phyloP scores from a whole-genome alignment of 23 tunicate genomes.

The Aplidium turbinatum region DNA sequence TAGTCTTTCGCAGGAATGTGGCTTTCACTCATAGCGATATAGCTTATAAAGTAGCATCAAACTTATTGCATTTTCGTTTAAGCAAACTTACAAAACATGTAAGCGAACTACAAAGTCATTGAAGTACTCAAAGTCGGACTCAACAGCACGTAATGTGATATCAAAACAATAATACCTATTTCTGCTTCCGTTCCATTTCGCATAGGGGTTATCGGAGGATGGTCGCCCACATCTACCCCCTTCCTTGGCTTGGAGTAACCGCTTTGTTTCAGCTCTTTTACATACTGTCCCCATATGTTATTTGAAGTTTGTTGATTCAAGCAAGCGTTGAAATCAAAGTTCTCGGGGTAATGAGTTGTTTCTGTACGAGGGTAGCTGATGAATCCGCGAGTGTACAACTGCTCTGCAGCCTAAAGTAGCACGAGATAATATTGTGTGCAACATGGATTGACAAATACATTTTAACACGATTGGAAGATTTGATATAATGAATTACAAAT shows the following conservation, averaged over 20 bases:
- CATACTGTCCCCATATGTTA: slow-evolving; percentile 52
- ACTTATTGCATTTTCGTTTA: too few species aligned
- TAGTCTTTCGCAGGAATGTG: too few species aligned
- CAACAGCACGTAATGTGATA: too few species aligned
- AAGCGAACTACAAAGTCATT: too few species aligned
- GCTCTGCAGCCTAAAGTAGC: slow-evolving; percentile 85
- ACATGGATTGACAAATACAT: too few species aligned
- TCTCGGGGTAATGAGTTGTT: slow-evolving; percentile 92
- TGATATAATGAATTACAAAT: too few species aligned
- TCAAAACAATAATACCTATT: slow-evolving; percentile 76
- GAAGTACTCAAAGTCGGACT: too few species aligned
- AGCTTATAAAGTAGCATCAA: too few species aligned
- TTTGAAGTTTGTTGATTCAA: slow-evolving; percentile 48
- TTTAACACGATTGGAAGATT: too few species aligned
- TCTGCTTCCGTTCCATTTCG: slow-evolving; percentile 79
- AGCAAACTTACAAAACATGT: too few species aligned
- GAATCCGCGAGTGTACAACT: slow-evolving; percentile 87
- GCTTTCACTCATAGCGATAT: too few species aligned
- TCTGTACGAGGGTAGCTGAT: slow-evolving; percentile 99
- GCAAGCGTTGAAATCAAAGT: slow-evolving; percentile 79
- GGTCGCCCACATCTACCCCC: slow-evolving; percentile 94
- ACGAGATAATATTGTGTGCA: too few species aligned
- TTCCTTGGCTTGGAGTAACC: slow-evolving; percentile 70
- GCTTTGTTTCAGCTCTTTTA: slow-evolving; percentile 28
- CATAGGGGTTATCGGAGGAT: slow-evolving; percentile 99